Evolutionary conservation across 2,888 invertebrate species (phyloP).

Genomic region (Druceiella hillmani): DNA sequence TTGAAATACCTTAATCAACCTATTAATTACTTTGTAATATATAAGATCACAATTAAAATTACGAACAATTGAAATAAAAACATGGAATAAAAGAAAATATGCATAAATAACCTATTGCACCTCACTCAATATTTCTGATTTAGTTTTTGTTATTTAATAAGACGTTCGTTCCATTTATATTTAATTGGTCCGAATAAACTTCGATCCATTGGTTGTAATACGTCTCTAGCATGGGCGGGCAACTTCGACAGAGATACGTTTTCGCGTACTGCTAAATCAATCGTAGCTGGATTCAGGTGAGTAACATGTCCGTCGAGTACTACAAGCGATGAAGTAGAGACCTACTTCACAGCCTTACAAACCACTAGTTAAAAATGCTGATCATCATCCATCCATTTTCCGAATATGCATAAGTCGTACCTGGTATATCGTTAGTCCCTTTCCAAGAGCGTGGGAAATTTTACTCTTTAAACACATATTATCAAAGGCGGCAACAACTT

Average conservation of each 20-base stretch:
- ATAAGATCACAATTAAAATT: no score
- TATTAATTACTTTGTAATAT: no score
- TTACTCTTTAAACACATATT: constrained; percentile 7
- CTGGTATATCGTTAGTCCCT: constrained; percentile 6
- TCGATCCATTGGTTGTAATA: constrained; percentile 8
- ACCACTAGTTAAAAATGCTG: constrained; percentile 10
- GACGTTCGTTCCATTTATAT: no score
- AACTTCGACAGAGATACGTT: constrained; percentile 11
- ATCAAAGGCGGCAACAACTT: constrained; percentile 5
- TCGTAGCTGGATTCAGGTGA: constrained; percentile 11
- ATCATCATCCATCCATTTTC: constrained; percentile 12
- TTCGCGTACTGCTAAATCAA: constrained; percentile 9
- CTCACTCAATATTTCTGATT: no score
- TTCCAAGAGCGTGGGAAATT: constrained; percentile 5
- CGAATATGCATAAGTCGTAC: constrained; percentile 6
- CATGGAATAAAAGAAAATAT: no score
- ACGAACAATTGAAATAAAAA: no score
- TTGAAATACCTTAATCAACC: no score
- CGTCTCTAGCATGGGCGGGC: constrained; percentile 4
- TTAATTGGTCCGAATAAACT: constrained; percentile 7
- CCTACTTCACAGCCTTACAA: constrained; percentile 9
- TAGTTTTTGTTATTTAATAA: no score
- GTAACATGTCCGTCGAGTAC: constrained; percentile 12
- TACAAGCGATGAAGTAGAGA: constrained; percentile 10
- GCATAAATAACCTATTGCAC: no score